Evolutionary conservation across 2,888 invertebrate species (phyloP), one percentile per base, ranked within the genome.

Genomic region (Lysandra coridon): DNA sequence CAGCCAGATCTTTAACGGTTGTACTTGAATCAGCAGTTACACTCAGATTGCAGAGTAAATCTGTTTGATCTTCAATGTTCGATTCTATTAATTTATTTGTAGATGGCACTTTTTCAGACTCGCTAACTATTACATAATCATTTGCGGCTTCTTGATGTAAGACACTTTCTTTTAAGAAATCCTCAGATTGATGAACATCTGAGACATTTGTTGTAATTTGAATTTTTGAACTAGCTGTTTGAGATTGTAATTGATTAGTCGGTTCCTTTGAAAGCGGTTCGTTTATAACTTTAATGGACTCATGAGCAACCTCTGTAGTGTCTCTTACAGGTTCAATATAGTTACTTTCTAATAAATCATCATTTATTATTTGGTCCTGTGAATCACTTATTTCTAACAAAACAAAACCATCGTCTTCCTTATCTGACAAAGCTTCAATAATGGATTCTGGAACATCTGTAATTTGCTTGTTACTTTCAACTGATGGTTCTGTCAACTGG

Each of bases 301-400:
- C 81, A 80, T 83, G 80, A 33, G 80, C 81, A 73, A 83, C 78
- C 74, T 83, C 82, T 30, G 79, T 82, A 6, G 81, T 80, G 64
- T 83, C 81, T 79, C 82, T 81, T 17, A 80, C 82, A 62, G 82
- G 40, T 62, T 81, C 80, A 40, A 78, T 79, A 53, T 81, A 79
- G 69, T 60, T 81, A 75, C 69, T 80, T 78, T 82, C 79, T 74
- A 64, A 74, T 64, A 78, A 2, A 78, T 79, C 57, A 74, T 30
- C n/a, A 14, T 40, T 78, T 17, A 73, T 17, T 5, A 44, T 69
- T 78, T 78, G 49, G 60, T 40, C 60, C n/a, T 37, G 33, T 75
- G 78, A 78, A 64, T 78, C 78, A 33, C 81, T 40, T 4, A 82
- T 80, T 6, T 82, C 81, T 40, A 83, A 80, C 17, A 82, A 78